Evolutionary conservation across 2,113 vertebrate genomes (phyloP).

Genomic region (Nothocercus julius): DNA sequence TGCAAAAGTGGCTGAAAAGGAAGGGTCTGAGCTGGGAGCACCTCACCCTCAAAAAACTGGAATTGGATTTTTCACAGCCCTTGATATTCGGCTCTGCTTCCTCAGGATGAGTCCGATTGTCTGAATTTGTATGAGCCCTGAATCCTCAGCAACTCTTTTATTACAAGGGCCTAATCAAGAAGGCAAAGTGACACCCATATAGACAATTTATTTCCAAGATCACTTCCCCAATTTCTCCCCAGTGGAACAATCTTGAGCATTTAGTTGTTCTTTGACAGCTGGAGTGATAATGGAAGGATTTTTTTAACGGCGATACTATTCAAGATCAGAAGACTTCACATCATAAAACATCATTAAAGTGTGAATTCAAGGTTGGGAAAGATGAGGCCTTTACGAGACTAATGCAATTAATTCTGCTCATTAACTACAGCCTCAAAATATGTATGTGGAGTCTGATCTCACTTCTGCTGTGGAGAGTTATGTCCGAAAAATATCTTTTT

Average conservation of each 20-base stretch:
- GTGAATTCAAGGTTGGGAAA: slow-evolving; percentile 52
- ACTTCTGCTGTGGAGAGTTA: background rate
- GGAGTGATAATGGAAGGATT: slow-evolving; percentile 20
- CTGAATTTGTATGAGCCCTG: background rate
- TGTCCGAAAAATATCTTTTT: background rate
- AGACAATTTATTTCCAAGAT: slow-evolving; percentile 26
- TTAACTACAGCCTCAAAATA: slow-evolving; percentile 47
- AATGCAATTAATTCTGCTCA: slow-evolving; percentile 63
- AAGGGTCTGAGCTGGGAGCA: background rate
- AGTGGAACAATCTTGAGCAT: background rate
- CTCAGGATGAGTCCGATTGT: background rate
- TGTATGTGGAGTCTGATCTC: background rate
- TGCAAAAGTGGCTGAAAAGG: background rate
- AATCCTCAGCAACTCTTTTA: background rate
- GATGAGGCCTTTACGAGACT: slow-evolving; percentile 48
- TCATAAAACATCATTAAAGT: slow-evolving; percentile 55
- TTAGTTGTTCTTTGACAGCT: background rate
- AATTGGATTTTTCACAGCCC: background rate
- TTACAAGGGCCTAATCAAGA: background rate
- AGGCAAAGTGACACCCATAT: background rate
- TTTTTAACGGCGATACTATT: background rate
- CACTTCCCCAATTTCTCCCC: background rate
- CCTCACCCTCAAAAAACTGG: background rate
- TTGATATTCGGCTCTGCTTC: background rate
- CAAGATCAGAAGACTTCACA: slow-evolving; percentile 57